Evolutionary conservation across 2,888 invertebrate genomes (phyloP).

Genomic region (Neoitamus cyanurus): DNA sequence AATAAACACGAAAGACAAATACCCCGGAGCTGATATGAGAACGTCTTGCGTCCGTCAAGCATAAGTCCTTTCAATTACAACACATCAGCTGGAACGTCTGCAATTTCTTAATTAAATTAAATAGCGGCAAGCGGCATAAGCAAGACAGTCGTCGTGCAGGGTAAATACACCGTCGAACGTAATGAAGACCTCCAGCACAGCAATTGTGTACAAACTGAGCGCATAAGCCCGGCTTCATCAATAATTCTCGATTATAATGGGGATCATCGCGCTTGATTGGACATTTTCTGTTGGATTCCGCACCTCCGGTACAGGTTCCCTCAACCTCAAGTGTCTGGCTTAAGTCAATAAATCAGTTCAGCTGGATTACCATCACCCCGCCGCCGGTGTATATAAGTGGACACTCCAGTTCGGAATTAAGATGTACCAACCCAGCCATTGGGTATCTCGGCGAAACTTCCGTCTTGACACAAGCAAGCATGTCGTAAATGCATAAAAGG

Average conservation of each 20-base stretch:
- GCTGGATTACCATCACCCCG: neutral
- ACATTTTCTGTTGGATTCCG: neutral
- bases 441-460: neutral
- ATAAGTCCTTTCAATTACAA: neutral
- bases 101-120: conserved; percentile 27
- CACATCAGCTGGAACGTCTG: neutral
- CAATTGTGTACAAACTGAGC: conserved; percentile 4
- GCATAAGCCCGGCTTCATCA: neutral
- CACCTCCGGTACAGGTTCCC: neutral
- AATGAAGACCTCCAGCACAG: conserved; percentile 26
- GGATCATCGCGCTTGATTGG: conserved; percentile 27
- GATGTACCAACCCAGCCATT: no score
- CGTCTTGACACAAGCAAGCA: neutral
- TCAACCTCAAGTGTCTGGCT: neutral
- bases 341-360: neutral
- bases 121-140: neutral
- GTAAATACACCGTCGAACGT: neutral
- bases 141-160: neutral
- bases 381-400: neutral
- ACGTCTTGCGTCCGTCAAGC: neutral
- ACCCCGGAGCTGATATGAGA: neutral
- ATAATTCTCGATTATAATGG: conserved; percentile 2
- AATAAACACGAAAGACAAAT: neutral
- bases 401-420: neutral
- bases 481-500: neutral